Conservation (phyloP, 2,797 vertebrate species). For the Molothrus aeneus region DNA sequence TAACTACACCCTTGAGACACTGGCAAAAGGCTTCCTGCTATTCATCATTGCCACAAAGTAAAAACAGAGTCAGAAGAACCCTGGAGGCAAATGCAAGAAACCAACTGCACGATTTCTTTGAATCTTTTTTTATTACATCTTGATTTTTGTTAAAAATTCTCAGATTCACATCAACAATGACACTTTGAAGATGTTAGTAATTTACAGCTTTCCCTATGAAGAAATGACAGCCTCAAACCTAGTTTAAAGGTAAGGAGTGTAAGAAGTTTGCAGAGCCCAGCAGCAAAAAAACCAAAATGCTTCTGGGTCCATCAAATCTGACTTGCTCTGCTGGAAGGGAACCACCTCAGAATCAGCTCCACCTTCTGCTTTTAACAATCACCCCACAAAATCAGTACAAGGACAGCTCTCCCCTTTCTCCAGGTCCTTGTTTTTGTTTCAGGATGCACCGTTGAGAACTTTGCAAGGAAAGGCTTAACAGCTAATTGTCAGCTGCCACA, state of each 20-base stretch:
- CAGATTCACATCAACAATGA: not conserved
- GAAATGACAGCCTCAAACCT: not conserved
- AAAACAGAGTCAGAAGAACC: not conserved
- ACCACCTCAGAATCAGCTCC: rapidly evolving
- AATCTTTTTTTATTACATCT: not conserved
- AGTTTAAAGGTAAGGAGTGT: not conserved
- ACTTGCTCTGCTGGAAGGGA: not conserved
- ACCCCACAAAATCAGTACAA: not conserved
- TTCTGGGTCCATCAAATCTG: not conserved
- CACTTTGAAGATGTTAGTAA: not conserved
- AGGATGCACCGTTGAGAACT: not conserved
- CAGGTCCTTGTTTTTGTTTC: not conserved
- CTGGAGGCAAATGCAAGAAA: not conserved
- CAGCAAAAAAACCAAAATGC: not conserved
- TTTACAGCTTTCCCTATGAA: not conserved
- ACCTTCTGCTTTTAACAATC: not conserved
- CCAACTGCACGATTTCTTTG: not conserved
- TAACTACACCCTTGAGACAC: conserved; percentile 21
- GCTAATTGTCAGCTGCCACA: conserved; percentile 25
- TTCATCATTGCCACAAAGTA: not conserved
- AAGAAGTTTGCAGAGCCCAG: not conserved
- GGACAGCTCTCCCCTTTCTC: not conserved
- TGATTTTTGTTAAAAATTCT: not conserved
- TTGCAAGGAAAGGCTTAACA: conserved; percentile 5
- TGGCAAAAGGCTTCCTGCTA: not conserved